Evolutionary conservation across 2,113 vertebrate genomes (phyloP), one percentile per base, ranked within the genome.

Genomic region (Syrmaticus mikado): DNA sequence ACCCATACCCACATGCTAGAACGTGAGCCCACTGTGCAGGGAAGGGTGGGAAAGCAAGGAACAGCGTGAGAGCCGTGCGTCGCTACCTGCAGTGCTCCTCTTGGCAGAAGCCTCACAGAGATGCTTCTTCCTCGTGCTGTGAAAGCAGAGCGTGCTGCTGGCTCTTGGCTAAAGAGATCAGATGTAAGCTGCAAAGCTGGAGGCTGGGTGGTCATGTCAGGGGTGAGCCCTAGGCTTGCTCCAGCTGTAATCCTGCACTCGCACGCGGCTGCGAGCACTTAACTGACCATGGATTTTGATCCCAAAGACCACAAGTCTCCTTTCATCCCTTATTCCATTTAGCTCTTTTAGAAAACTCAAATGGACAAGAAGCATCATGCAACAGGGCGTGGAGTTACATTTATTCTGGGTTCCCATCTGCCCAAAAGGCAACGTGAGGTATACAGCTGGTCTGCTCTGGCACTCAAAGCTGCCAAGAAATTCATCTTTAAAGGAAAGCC

Each of bases 401-500:
- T 95, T 95, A 92, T 95, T 95, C 87, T 86, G 90, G 79, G 93
- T 61, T 95, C 88, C 92, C 93, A 89, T 95, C 95, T 94, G 89
- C 92, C 93, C 90, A 88, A 96, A 94, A 97, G 96, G 95, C 94
- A 91, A 94, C 3, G 82, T 94, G 96, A 96, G 94, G 95, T 95
- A 94, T 95, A 87, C 93, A 95, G 96, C 96, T 96, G 96, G 77
- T 90, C 90, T 88, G 83, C 88, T 93, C 88, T 95, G 92, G 92
- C 93, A 94, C 94, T 90, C 34, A 30, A 83, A 84, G 89, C 93
- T 96, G 95, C 95, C 92, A 96, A 95, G 96, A 97, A 96, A 96
- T 95, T 87, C 86, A 91, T 94, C 91, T 87, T 94, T 94, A 93
- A 96, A 95, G 86, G 88, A 94, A 95, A 96, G 91, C 93, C 93